Evolutionary conservation across 2,113 vertebrate species (phyloP).

Genomic region (Canis aureus): DNA sequence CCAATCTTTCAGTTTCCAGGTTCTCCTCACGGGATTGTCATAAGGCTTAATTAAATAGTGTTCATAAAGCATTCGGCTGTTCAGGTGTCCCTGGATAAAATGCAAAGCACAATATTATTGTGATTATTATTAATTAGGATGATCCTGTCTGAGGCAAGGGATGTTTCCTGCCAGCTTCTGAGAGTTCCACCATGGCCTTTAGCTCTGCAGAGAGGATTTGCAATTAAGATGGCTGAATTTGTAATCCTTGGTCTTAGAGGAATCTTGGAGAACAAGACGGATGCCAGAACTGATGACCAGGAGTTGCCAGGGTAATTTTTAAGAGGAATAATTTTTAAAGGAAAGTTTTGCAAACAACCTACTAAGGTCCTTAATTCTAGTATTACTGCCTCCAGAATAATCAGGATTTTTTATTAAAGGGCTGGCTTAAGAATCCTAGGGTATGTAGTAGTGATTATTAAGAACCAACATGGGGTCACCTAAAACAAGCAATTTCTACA

Average conservation of each 20-base stretch:
- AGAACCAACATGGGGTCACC: background rate
- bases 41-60: conserved; percentile 74
- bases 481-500: background rate
- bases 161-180: background rate
- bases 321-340: background rate
- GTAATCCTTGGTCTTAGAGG: background rate
- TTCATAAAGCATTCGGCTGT: conserved; percentile 65
- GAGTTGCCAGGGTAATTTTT: background rate
- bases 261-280: background rate
- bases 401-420: background rate
- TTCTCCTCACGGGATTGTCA: background rate
- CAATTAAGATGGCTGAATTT: background rate
- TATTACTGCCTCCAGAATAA: background rate
- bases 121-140: conserved; percentile 73
- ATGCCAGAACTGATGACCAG: background rate
- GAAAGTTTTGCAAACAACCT: background rate
- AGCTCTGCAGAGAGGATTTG: conserved; percentile 10
- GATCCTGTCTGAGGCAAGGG: conserved; percentile 48
- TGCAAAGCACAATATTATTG: conserved; percentile 68
- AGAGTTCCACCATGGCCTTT: conserved; percentile 21
- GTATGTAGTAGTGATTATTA: background rate
- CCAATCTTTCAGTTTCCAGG: conserved; percentile 25
- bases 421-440: background rate
- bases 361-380: background rate
- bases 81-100: conserved; percentile 70